Evolutionary conservation across 2,113 vertebrate genomes (phyloP).

Genomic region (Pseudois nayaur): DNA sequence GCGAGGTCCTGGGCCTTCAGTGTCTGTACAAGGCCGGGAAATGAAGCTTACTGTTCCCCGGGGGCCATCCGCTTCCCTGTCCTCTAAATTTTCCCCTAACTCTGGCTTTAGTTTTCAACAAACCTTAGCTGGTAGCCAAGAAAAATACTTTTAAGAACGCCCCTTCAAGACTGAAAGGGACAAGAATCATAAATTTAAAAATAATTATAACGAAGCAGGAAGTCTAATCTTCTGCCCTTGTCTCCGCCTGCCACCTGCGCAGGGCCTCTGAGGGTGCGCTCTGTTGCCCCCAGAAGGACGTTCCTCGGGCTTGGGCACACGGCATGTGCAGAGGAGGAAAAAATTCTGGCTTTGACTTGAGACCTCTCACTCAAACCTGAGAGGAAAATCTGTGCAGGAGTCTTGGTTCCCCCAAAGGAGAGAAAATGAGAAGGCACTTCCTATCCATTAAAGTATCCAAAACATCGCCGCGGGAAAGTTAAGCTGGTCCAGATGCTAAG

Average conservation of each 20-base stretch:
- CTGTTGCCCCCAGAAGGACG: neutral
- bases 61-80: neutral
- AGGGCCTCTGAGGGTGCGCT: neutral
- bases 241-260: neutral
- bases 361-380: slow-evolving; percentile 48
- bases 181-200: slow-evolving; percentile 55
- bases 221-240: neutral
- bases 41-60: neutral
- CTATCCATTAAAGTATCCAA: slow-evolving; percentile 59
- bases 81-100: slow-evolving; percentile 56
- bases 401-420: slow-evolving; percentile 64
- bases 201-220: neutral
- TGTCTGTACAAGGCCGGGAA: neutral
- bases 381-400: slow-evolving; percentile 46
- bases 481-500: slow-evolving; percentile 62
- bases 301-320: neutral
- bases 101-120: slow-evolving; percentile 56
- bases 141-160: slow-evolving; percentile 64
- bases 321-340: neutral
- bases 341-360: slow-evolving; percentile 15
- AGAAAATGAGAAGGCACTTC: slow-evolving; percentile 69
- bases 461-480: slow-evolving; percentile 20
- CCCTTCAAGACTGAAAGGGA: slow-evolving; percentile 33
- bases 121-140: slow-evolving; percentile 61
- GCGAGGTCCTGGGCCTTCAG: neutral